Conservation (phyloP, 2,797 vertebrate species). For the Acipenser ruthenus region DNA sequence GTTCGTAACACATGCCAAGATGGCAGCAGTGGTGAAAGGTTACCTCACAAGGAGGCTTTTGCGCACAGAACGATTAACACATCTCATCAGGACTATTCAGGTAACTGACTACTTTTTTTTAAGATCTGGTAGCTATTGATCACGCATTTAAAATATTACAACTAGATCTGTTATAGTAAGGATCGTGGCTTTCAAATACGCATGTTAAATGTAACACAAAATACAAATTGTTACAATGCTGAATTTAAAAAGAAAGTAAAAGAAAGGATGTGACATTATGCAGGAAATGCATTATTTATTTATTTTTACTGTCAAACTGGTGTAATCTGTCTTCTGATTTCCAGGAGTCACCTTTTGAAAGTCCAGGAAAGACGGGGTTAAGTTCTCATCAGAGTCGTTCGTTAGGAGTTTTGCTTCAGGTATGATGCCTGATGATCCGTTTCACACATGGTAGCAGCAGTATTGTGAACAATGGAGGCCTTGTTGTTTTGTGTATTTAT, state of each 20-base stretch:
- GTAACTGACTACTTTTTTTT: slow-evolving; percentile 33
- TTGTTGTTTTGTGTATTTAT: too few relatives aligned
- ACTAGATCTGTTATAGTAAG: too few relatives aligned
- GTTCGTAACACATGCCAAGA: slow-evolving; percentile 45
- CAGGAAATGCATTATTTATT: neutral
- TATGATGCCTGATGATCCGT: slow-evolving; percentile 13
- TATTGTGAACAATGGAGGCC: too few relatives aligned
- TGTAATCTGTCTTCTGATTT: too few relatives aligned
- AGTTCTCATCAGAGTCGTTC: slow-evolving; percentile 45
- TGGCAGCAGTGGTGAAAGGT: slow-evolving; percentile 51
- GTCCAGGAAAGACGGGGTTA: slow-evolving; percentile 27
- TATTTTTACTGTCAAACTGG: neutral
- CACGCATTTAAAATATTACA: too few relatives aligned
- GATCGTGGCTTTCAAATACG: too few relatives aligned
- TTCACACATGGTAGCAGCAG: too few relatives aligned
- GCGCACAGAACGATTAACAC: slow-evolving; percentile 46
- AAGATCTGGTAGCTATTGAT: too few relatives aligned
- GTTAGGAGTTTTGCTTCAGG: slow-evolving; percentile 57
- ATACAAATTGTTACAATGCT: too few relatives aligned
- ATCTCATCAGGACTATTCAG: slow-evolving; percentile 54
- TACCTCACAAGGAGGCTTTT: slow-evolving; percentile 60
- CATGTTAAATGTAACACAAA: too few relatives aligned
- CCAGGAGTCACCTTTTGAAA: slow-evolving; percentile 52
- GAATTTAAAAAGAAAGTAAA: too few relatives aligned
- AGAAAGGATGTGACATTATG: neutral